Base-by-base conservation (phyloP, 2,113 vertebrate genomes). In the Cyprinodon variegatus region DNA sequence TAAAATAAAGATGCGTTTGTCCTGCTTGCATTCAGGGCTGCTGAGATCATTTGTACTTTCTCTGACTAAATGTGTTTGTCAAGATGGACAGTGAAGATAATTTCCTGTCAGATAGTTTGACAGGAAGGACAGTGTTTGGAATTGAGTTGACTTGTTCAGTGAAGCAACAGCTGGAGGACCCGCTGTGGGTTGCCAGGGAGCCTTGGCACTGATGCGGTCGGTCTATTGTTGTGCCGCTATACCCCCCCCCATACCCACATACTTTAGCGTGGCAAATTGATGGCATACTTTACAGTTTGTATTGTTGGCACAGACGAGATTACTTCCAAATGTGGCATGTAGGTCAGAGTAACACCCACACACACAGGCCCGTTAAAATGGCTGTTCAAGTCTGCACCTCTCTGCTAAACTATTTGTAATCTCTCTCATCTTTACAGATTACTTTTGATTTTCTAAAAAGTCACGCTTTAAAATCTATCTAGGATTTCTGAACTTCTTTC, bases 131-230 rank as follows among this genome's bases (percentile, higher is more conserved):
- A 5, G 66, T 1, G 71, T 85, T 76, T 81, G 60, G 71, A 88
- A 84, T 81, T 62, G 66, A 82, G 36, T 65, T 71, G 87, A 86
- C 72, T 74, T 57, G 74, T 59, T 78, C 22, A 20, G 50, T 77
- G 69, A 68, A 57, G 79, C 63, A 90, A 75, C 82, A 86, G 77
- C 83, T 87, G 88, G 74, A 72, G 20, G 69, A 65, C 61, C 63
- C 12, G 60, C 71, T 59, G 78, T 64, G 63, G 29, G 45, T 68
- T 79, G 82, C 74, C 81, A 72, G 72, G 69, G 76, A 22, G 64
- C 72, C 11, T 70, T 60, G 82, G 80, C 74, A 72, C 63, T 20
- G 62, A 81, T 75, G 70, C 50, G 65, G 67, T 68, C 3, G 29
- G 48, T 50, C 60, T 65, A 61, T 57, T 77, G 70, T 71, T 39